Conservation (phyloP, 1,140 invertebrate genomes). For the Drosophila sproati region DNA sequence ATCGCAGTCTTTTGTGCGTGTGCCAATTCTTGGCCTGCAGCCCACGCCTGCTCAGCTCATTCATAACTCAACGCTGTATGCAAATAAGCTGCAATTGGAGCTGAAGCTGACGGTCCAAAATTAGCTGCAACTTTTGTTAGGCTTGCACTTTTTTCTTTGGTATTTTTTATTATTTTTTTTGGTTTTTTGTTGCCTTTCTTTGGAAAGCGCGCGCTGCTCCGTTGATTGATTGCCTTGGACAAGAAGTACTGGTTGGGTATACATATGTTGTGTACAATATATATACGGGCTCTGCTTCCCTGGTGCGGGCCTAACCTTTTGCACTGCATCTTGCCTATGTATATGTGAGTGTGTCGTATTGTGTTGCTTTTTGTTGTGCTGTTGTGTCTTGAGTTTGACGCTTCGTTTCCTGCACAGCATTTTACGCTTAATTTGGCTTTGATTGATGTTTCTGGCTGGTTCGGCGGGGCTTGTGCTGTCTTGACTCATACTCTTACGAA, state of each 20-base stretch:
- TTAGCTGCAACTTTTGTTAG: conserved; percentile 40
- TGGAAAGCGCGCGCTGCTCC: conserved; percentile 64
- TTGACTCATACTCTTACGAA: conserved; percentile 36
- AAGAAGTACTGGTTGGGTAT: conserved; percentile 28
- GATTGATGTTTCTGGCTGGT: conserved; percentile 73
- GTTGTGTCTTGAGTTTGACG: conserved; percentile 41
- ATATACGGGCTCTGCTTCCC: conserved; percentile 49
- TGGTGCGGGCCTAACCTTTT: conserved; percentile 72
- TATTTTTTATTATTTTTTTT: conserved; percentile 55
- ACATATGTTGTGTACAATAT: conserved; percentile 13
- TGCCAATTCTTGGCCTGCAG: conserved; percentile 62
- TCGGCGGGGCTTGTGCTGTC: conserved; percentile 5
- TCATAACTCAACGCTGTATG: conserved; percentile 49
- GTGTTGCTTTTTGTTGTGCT: conserved; percentile 10
- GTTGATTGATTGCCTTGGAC: conserved; percentile 72
- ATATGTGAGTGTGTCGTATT: conserved; percentile 5
- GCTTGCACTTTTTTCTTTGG: conserved; percentile 41
- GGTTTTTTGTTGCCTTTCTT: conserved; percentile 60
- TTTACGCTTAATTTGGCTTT: conserved; percentile 82
- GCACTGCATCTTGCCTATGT: conserved; percentile 42
- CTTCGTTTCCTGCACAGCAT: conserved; percentile 54
- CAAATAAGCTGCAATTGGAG: conserved; percentile 54
- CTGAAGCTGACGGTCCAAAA: conserved; percentile 19
- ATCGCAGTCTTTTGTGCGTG: conserved; percentile 69
- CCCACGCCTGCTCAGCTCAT: conserved; percentile 43